Evolutionary conservation across 2,888 invertebrate species (phyloP), one percentile per base, ranked within the genome.

Genomic region (Orchesellides sinensis): DNA sequence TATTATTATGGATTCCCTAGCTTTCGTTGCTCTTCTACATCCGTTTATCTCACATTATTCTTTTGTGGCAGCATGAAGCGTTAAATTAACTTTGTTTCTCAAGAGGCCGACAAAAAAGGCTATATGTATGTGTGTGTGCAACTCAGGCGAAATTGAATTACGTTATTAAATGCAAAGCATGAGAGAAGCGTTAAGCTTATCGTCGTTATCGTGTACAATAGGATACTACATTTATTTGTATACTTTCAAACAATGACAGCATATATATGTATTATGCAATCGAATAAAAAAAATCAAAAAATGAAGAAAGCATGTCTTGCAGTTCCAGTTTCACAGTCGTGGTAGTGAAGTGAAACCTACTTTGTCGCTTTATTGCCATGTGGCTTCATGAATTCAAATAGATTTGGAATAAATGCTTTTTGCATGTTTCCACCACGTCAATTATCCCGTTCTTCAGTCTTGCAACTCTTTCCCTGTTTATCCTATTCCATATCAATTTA

Each of bases 61-160:
- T 83, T 84, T 80, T 83, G 17, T 61, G 49, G 49, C 66, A 84
- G 87, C 86, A 87, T 80, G 83, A 61, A 82, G 87, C 86, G 87
- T 87, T 87, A 87, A 87, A 87, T 87, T 87, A 87, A 86, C 85
- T 86, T 72, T 69, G 59, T 63, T 78, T 78, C 87, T 87, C 86
- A 77, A 74, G 86, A 86, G 87, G 83, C 72, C 83, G 79, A 52
- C 68, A 74, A 82, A 59, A 70, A 82, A 82, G 74, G 69, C 69
- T 52, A 75, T 82, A 68, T 82, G 68, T 81, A 81, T 80, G 79
- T 63, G 72, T 68, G 74, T 29, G 5, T 21, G 27, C n/a, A 10
- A 29, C 17, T 35, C 27, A 25, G 32, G 45, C 27, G 77, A 70
- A 35, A 54, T 10, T 72, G 65, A 66, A 72, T 80, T 68, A 68